phyloP scores from a whole-genome alignment of 2,888 invertebrate species.

The Aproaerema taeniolella region DNA sequence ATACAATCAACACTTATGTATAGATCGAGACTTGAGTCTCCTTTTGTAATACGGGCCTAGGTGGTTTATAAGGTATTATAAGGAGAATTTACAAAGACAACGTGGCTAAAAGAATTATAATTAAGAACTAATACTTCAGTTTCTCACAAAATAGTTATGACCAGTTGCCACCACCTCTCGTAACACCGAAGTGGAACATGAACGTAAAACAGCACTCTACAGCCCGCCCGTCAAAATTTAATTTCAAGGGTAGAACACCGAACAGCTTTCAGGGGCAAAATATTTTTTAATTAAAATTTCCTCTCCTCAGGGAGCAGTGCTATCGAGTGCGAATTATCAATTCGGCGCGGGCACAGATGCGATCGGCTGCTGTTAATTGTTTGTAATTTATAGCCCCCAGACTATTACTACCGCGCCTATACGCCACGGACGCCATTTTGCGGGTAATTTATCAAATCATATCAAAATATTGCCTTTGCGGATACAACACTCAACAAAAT shows the following conservation, averaged over 20 bases:
- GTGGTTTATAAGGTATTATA: no score
- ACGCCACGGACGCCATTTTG: conserved; percentile 19
- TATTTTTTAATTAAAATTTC: conserved; percentile 30
- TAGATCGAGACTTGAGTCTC: no score
- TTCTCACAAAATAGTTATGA: no score
- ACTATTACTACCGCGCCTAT: conserved; percentile 15
- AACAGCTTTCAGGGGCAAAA: not conserved
- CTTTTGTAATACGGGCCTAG: no score
- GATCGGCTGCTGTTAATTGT: conserved; percentile 33
- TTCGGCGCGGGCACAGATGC: conserved; percentile 31
- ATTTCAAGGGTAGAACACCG: conserved; percentile 5
- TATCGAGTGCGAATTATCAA: conserved; percentile 27
- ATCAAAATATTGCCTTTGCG: not conserved
- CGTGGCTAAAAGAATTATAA: no score
- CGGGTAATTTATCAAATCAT: not conserved
- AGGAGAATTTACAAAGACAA: no score
- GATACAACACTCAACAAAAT: not conserved
- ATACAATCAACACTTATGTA: no score
- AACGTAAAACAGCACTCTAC: no score
- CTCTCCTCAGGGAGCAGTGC: conserved; percentile 19
- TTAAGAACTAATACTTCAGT: no score
- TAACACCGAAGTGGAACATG: no score
- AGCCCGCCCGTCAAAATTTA: conserved; percentile 1
- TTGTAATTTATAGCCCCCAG: conserved; percentile 27
- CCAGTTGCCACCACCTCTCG: no score